Evolutionary conservation across 1,140 invertebrate species (phyloP), one percentile per base, ranked within the genome.

Genomic region (Hormaphis cornu): DNA sequence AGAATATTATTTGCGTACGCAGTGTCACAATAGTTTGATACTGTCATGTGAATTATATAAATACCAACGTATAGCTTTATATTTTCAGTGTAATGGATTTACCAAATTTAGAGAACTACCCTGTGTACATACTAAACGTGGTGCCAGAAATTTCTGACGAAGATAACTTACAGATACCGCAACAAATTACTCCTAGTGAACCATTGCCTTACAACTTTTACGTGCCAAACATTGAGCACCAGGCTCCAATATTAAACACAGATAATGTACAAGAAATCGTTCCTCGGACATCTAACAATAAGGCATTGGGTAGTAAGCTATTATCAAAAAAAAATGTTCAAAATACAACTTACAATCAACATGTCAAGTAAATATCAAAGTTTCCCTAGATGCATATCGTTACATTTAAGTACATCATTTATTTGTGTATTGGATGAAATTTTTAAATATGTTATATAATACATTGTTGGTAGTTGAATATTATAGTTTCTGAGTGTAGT

Each of bases 81-180:
- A 5, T 66, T 66, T 24, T 33, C 18, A n/a, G 18, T 33, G 26
- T 20, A 44, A 66, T 66, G 61, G 61, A 66, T n/a, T 48, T 50
- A 35, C 42, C 28, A 22, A 66, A 48, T 33, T 33, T 66, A 18
- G 61, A 66, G 3, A 66, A 66, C 8, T 66, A 66, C 16, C 61
- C 61, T 16, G 44, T 66, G 9, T 66, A 66, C 7, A 48, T 66
- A n/a, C 10, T 66, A 14, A 66, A 50, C 10, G 44, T 66, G 14
- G 30, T 48, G 1, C 61, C 61, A 22, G 61, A 66, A 46, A 18
- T 66, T 9, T 33, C 44, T 1, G 42, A 66, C 16, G 61, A 50
- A 33, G 20, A 0, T 14, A 50, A 48, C 18, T 3, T 35, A 16
- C 40, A 66, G 50, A 3, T 22, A 3, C 7, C 44, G 16, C 26